These are phyloP conservation scores for Cranoglanis bouderius DNA, from an alignment of 2,113 vertebrate genomes.

Conservation along the genomic window DNA sequence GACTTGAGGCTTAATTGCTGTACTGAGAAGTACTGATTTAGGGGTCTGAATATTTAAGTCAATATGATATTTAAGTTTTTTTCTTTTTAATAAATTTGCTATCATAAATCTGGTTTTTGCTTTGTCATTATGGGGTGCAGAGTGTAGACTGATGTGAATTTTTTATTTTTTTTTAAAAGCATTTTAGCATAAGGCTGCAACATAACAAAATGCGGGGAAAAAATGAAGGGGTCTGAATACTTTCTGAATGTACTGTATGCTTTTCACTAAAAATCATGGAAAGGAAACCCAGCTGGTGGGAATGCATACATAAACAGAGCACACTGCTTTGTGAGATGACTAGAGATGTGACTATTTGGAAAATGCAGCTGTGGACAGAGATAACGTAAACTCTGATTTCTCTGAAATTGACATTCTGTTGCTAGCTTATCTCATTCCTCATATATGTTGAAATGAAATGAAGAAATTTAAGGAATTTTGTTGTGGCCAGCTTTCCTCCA, in stretches of 20 bases:
- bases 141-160: no score
- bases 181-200: no score
- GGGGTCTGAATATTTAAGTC: no score
- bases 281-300: background rate
- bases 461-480: background rate
- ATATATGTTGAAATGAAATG: background rate
- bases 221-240: no score
- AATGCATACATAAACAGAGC: slow-evolving; percentile 35
- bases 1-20: no score
- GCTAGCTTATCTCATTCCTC: background rate
- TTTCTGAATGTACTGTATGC: background rate
- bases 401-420: background rate
- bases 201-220: no score
- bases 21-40: no score
- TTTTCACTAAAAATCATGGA: slow-evolving; percentile 11
- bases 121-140: no score
- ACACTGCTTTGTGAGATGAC: slow-evolving; percentile 18
- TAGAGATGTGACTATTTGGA: slow-evolving; percentile 13
- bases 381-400: background rate
- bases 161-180: no score
- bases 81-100: no score
- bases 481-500: background rate
- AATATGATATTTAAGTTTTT: no score
- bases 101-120: no score
- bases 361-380: background rate